phyloP scores from a whole-genome alignment of 2,797 vertebrate genomes.

The Epinephelus coioides region DNA sequence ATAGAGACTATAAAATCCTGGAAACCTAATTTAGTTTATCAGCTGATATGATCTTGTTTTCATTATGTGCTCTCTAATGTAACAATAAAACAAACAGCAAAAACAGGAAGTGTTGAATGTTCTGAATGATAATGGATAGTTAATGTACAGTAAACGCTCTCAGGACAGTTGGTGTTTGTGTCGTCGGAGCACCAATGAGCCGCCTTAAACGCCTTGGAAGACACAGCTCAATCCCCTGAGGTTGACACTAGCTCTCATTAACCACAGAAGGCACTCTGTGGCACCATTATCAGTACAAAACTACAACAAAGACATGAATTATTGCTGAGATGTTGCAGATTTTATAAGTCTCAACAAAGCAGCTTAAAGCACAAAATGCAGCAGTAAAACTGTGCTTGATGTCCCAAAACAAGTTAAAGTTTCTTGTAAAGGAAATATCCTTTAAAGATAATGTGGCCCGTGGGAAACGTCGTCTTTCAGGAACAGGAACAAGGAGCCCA shows the following conservation, averaged over 20 bases:
- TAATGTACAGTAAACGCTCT: conserved; percentile 9
- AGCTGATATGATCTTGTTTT: background rate
- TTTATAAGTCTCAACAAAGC: background rate
- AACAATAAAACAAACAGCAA: background rate
- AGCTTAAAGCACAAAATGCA: background rate
- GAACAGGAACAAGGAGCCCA: background rate
- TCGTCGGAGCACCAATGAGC: background rate
- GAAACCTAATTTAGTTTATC: background rate
- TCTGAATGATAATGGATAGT: background rate
- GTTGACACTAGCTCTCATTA: conserved; percentile 26
- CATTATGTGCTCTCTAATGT: background rate
- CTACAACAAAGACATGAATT: background rate
- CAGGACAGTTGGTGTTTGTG: conserved; percentile 31
- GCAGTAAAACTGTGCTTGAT: background rate
- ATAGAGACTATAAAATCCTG: background rate
- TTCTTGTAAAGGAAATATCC: background rate
- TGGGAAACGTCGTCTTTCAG: conserved; percentile 1
- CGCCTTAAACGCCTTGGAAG: background rate
- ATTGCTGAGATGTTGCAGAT: conserved; percentile 8
- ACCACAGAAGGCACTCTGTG: conserved; percentile 19
- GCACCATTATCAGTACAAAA: background rate
- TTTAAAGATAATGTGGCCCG: background rate
- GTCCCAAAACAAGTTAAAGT: background rate
- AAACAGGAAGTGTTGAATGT: background rate
- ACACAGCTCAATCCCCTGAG: background rate